Base-by-base conservation (phyloP, 2,113 vertebrate species). In the Austrofundulus limnaeus region DNA sequence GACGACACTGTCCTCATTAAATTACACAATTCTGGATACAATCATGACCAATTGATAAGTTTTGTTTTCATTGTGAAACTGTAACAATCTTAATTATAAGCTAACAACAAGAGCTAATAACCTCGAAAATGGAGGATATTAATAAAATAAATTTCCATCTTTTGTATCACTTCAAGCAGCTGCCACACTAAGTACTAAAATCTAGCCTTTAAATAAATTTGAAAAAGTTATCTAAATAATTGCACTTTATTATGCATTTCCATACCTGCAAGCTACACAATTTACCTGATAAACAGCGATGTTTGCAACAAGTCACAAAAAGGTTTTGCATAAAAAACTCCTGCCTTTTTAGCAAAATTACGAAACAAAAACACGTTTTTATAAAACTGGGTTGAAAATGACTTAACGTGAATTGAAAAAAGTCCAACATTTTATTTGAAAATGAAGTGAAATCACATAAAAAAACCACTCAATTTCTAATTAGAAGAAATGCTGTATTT, bases 301-400 rank as follows among this genome's bases (percentile, higher is more conserved):
- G 64, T 75, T 72, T 66, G 74, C 79, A 86, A 88, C 86, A 90
- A 85, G 84, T 88, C 81, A 67, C 56, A 56, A 72, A 72, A 75
- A 78, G 70, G 81, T 58, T 62, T 80, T 71, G 66, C 73, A 85
- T 84, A 74, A 85, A 86, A 88, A 88, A 65, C 45, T n/a, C n/a
- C n/a, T n/a, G n/a, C n/a, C 65, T 72, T 76, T 85, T 50, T 1
- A 12, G 61, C 16, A 34, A 5, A 46, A 41, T 38, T 41, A 43
- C 11, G 63, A 21, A 55, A 23, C 16, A 12, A 57, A 72, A 70
- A 65, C 1, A 7, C n/a, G 16, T 9, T 2, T 2, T n/a, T n/a
- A 42, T 42, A 16, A 42, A 16, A 16, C 6, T 16, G 14, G 5
- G 28, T 28, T 28, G 28, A 28, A 28, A 4, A 28, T 3, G 28